phyloP scores from a whole-genome alignment of 2,113 vertebrate genomes.

The Patagioenas fasciata region DNA sequence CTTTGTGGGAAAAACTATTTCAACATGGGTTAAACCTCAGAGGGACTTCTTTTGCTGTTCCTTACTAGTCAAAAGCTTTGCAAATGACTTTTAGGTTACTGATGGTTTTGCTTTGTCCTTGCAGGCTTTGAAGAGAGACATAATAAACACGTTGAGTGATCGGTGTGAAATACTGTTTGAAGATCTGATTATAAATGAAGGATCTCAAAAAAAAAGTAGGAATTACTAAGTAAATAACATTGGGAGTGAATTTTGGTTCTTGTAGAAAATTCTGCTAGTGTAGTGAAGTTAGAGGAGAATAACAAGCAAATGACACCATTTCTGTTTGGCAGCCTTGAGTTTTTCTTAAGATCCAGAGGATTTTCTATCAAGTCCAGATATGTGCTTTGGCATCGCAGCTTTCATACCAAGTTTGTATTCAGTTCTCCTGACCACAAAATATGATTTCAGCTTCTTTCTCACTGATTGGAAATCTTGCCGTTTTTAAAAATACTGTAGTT shows the following conservation, averaged over 20 bases:
- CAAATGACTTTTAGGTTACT: not conserved
- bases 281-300: not conserved
- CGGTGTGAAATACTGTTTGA: conserved; percentile 92
- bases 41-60: not conserved
- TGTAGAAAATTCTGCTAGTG: not conserved
- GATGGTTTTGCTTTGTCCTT: not conserved
- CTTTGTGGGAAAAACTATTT: not conserved
- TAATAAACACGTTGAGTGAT: conserved; percentile 86
- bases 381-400: not conserved
- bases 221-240: not conserved
- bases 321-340: not conserved
- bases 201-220: conserved; percentile 71
- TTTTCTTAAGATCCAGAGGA: not conserved
- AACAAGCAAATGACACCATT: not conserved
- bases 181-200: conserved; percentile 82
- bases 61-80: not conserved
- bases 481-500: not conserved
- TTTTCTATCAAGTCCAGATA: not conserved
- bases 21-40: not conserved
- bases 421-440: not conserved
- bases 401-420: not conserved
- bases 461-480: not conserved
- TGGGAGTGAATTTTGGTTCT: not conserved
- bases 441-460: not conserved
- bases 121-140: conserved; percentile 91